Percentiles rank a stretch among this genome's conserved stretches.
phyloP scores from a whole-genome alignment of 2,113 vertebrate genomes.

The Calyptomena viridis region DNA sequence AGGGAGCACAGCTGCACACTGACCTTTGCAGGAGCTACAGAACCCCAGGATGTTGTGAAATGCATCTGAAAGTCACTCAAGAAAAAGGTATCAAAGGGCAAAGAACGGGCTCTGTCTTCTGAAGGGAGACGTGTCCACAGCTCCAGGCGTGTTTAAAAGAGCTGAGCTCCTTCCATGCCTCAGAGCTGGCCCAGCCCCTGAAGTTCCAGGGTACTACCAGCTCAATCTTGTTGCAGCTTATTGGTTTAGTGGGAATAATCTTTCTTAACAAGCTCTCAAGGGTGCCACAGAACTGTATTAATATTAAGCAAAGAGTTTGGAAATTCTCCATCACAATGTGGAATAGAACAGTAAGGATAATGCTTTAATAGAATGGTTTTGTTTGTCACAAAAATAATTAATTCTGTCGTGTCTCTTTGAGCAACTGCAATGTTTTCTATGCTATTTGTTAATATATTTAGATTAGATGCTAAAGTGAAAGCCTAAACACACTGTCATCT shows the following conservation, averaged over 20 bases:
- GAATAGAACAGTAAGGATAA: not conserved
- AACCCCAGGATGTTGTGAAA: not conserved
- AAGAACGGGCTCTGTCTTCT: not conserved
- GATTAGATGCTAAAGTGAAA: constrained; percentile 69
- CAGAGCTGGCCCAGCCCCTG: not conserved
- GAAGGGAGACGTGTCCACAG: not conserved
- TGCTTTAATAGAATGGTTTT: not conserved
- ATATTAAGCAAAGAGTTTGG: not conserved
- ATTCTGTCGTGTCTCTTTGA: not conserved
- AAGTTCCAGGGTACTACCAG: not conserved
- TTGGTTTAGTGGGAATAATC: not conserved
- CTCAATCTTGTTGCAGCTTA: not conserved
- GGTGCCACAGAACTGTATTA: not conserved
- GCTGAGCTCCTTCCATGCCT: not conserved
- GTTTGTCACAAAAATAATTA: not conserved
- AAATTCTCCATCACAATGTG: not conserved
- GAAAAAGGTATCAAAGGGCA: not conserved
- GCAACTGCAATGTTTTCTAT: not conserved
- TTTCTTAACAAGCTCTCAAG: not conserved
- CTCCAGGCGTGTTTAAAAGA: not conserved
- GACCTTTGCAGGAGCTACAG: not conserved
- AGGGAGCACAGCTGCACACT: not conserved
- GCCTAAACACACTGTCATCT: constrained; percentile 60
- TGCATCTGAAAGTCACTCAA: not conserved
- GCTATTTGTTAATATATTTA: constrained; percentile 63